Evolutionary conservation across 23 tunicate genomes (phyloP).

Genomic region (Clavelina lepadiformis): DNA sequence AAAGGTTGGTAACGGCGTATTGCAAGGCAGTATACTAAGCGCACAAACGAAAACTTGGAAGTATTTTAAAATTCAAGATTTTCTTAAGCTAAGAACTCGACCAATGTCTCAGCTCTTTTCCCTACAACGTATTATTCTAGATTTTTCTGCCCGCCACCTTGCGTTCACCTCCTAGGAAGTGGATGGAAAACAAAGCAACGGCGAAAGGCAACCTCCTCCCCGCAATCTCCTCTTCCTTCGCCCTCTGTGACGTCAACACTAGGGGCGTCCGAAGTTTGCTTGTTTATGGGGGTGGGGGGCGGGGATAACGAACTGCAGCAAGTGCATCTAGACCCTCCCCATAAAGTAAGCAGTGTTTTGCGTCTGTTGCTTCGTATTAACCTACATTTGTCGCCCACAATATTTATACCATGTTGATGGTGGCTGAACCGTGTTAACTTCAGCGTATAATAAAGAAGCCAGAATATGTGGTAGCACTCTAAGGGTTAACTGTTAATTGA

Average conservation of each 20-base stretch:
- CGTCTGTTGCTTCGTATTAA: not conserved
- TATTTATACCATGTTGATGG: not conserved
- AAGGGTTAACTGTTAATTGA: too few species aligned
- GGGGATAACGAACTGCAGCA: conserved; percentile 64
- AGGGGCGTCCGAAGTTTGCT: conserved; percentile 70
- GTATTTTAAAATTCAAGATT: not conserved
- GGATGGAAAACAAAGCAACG: conserved; percentile 93
- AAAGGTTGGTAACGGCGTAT: conserved; percentile 37
- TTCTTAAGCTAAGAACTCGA: not conserved
- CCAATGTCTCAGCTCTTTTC: not conserved
- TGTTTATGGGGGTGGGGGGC: conserved; percentile 84
- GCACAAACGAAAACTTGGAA: not conserved
- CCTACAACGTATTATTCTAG: conserved; percentile 17
- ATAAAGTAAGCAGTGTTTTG: conserved; percentile 42
- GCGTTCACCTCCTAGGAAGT: conserved; percentile 62
- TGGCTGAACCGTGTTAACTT: too few species aligned
- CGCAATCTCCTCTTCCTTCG: conserved; percentile 61
- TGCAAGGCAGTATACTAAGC: not conserved
- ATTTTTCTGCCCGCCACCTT: conserved; percentile 96
- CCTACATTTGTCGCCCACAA: not conserved
- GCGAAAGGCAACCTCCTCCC: conserved; percentile 48
- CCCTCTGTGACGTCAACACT: conserved; percentile 24
- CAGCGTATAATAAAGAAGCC: too few species aligned
- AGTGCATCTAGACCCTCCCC: conserved; percentile 55
- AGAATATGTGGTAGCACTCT: too few species aligned